Base-by-base conservation (phyloP, 2,888 invertebrate genomes). In the Sepiola atlantica region DNA sequence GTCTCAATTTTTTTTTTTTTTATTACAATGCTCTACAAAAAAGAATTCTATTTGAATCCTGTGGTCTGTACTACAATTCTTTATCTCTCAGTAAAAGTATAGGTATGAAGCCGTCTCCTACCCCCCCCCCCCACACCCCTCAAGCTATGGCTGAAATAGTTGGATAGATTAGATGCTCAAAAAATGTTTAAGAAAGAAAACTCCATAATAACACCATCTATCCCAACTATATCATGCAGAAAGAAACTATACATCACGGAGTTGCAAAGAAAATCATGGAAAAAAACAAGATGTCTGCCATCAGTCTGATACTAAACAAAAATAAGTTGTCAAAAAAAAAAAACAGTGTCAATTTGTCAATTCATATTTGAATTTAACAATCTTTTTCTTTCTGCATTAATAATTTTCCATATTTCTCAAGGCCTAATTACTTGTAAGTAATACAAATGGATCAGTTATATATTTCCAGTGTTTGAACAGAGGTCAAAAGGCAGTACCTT, bases 1-100 rank as follows among this genome's bases (percentile, higher is more conserved):
- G 24, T 92, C 45, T 92, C 45, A 45, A 14, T 20, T 91, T 92
- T 90, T 24, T 24, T 92, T 90, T 24, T 24, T n/a, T 92, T 92
- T 92, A 35, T 92, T 54, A 35, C 92, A 92, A 45, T 92, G 54
- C 92, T 92, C 35, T 18, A 92, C 18, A 92, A 92, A n/a, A n/a
- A 77, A 45, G 54, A 28, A 92, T 92, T 92, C 21, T 54, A 92
- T 77, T 32, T 16, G 18, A 32, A 77, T 77, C 77, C 4, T 77
- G 16, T 77, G 10, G n/a, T n/a, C n/a, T n/a, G 16, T 57, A 57
- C n/a, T n/a, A 57, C 57, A 61, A 21, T 61, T 61, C 24, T 61
- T 77, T 77, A 77, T 32, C n/a, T 77, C 12, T 77, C 77, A 18
- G 45, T 77, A n/a, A 77, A n/a, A 18, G 14, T 77, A 77, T 77